Evolutionary conservation across 37 sponge, comb jelly and placozoan species (phyloP).

Genomic region (Ephydatia muelleri): DNA sequence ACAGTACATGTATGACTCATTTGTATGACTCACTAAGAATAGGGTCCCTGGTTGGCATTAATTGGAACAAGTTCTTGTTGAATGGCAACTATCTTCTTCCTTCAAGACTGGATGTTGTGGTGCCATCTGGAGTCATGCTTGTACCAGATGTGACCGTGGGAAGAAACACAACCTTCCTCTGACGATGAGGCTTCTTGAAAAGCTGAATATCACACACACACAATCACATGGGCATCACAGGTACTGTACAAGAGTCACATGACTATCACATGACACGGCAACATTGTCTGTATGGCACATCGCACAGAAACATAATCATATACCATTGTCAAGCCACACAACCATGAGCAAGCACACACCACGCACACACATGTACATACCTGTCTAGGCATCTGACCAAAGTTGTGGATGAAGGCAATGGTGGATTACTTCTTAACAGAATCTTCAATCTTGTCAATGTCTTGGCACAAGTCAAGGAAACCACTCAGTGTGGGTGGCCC

Average conservation of each 20-base stretch:
- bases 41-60: constrained; percentile 64
- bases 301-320: neutral
- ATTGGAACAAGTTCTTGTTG: constrained; percentile 57
- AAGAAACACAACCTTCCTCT: constrained; percentile 30
- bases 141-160: neutral
- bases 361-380: constrained; percentile 12
- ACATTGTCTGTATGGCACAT: too few relatives aligned
- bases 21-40: constrained; percentile 52
- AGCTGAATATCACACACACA: constrained; percentile 49
- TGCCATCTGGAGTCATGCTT: neutral
- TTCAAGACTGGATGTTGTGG: neutral
- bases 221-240: too few relatives aligned
- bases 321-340: too few relatives aligned
- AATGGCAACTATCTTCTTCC: constrained; percentile 9
- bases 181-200: constrained; percentile 84
- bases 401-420: constrained; percentile 95
- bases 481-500: neutral
- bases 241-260: neutral
- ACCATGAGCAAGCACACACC: too few relatives aligned
- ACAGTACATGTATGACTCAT: too few relatives aligned
- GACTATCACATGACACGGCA: neutral
- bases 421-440: constrained; percentile 67
- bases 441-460: constrained; percentile 82
- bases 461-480: constrained; percentile 7
- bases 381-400: constrained; percentile 97